Evolutionary conservation across 2,888 invertebrate genomes (phyloP).

Genomic region (Molorchus minor): DNA sequence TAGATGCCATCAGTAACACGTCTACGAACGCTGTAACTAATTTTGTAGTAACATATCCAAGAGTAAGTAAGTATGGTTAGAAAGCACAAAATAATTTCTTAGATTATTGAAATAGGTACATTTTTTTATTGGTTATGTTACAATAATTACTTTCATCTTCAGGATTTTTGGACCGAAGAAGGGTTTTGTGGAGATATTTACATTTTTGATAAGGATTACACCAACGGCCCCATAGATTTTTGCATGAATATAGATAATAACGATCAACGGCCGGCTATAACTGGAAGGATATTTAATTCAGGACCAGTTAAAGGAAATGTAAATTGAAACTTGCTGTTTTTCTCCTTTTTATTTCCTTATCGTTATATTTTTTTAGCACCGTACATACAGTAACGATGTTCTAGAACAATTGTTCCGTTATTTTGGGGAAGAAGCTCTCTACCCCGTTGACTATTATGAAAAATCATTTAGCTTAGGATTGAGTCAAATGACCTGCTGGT

Average conservation of each 20-base stretch:
- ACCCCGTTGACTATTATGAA: conserved; percentile 47
- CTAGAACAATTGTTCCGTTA: conserved; percentile 46
- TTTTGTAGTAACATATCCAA: conserved; percentile 49
- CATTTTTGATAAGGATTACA: conserved; percentile 28
- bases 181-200: conserved; percentile 48
- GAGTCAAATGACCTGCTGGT: conserved; percentile 33
- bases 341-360: neutral
- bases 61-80: conserved; percentile 18
- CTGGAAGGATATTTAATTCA: conserved; percentile 43
- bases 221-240: conserved; percentile 40
- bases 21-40: conserved; percentile 41
- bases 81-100: neutral
- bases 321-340: neutral
- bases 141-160: neutral
- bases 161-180: conserved; percentile 49
- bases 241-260: conserved; percentile 43
- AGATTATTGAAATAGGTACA: too few species aligned
- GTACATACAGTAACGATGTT: conserved; percentile 38
- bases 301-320: too few species aligned
- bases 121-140: too few species aligned
- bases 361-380: conserved; percentile 4
- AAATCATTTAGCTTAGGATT: conserved; percentile 38
- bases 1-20: conserved; percentile 13
- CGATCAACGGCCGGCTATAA: conserved; percentile 42
- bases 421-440: conserved; percentile 48